Evolutionary conservation across 2,797 vertebrate genomes (phyloP).

Genomic region (Aldrovandia affinis): DNA sequence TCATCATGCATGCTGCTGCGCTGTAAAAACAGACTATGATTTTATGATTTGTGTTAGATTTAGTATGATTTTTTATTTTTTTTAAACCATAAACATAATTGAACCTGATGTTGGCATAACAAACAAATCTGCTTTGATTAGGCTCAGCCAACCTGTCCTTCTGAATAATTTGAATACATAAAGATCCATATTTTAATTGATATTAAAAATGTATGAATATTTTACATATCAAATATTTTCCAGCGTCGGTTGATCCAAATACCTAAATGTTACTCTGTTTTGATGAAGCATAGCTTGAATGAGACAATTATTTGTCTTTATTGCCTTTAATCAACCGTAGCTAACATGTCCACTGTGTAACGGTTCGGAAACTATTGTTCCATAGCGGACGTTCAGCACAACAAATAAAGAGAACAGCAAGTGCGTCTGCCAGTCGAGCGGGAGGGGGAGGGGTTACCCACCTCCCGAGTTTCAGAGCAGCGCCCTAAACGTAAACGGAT

Average conservation of each 20-base stretch:
- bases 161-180: background rate
- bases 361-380: slow-evolving; percentile 4
- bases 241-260: too few relatives aligned
- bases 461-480: slow-evolving; percentile 32
- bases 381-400: background rate
- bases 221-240: background rate
- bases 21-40: too few relatives aligned
- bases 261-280: background rate
- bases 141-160: background rate
- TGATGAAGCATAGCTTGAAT: background rate
- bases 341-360: background rate
- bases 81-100: too few relatives aligned
- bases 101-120: too few relatives aligned
- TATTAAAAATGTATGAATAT: background rate
- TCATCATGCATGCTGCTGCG: too few relatives aligned
- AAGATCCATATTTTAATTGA: background rate
- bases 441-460: slow-evolving; percentile 27
- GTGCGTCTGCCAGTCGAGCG: slow-evolving; percentile 7
- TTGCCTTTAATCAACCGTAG: background rate
- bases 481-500: slow-evolving; percentile 65
- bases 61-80: too few relatives aligned
- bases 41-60: too few relatives aligned
- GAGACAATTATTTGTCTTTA: background rate
- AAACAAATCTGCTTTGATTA: background rate
- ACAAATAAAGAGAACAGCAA: slow-evolving; percentile 25